These are phyloP conservation scores for Rhagonycha lutea DNA, from an alignment of 2,888 invertebrate genomes.

Conservation along the genomic window DNA sequence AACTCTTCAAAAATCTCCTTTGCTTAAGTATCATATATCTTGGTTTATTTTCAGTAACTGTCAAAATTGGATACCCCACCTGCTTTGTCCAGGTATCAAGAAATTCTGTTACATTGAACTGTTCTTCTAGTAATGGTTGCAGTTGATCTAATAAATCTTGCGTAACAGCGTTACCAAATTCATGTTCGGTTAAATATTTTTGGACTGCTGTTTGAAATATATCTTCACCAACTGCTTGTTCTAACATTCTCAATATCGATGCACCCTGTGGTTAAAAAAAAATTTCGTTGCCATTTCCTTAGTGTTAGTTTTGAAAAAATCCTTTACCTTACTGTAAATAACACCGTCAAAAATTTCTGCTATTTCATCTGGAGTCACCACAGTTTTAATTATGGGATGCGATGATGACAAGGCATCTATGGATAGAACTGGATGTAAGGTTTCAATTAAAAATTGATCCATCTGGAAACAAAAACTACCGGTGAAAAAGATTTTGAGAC, in stretches of 20 bases:
- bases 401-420: constrained; percentile 81
- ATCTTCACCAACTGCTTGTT: constrained; percentile 74
- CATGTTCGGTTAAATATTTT: constrained; percentile 71
- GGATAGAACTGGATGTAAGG: constrained; percentile 72
- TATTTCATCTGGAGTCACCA: constrained; percentile 86
- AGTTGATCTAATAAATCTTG: constrained; percentile 74
- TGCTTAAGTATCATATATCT: constrained; percentile 68
- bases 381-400: constrained; percentile 87
- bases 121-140: constrained; percentile 59
- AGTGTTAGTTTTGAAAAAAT: not conserved
- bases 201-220: constrained; percentile 75
- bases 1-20: constrained; percentile 74
- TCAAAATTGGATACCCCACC: constrained; percentile 84
- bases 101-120: constrained; percentile 60
- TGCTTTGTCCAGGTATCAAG: constrained; percentile 91
- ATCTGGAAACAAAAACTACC: constrained; percentile 59
- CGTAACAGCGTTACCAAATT: constrained; percentile 79
- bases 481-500: not conserved
- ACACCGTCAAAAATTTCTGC: constrained; percentile 90
- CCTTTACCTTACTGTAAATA: constrained; percentile 84
- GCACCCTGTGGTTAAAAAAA: constrained; percentile 66
- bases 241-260: constrained; percentile 85
- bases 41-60: constrained; percentile 57
- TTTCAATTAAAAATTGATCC: constrained; percentile 74
- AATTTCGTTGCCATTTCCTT: not conserved